phyloP scores from a whole-genome alignment of 1,140 invertebrate species.

The Drosophila punjabiensis region DNA sequence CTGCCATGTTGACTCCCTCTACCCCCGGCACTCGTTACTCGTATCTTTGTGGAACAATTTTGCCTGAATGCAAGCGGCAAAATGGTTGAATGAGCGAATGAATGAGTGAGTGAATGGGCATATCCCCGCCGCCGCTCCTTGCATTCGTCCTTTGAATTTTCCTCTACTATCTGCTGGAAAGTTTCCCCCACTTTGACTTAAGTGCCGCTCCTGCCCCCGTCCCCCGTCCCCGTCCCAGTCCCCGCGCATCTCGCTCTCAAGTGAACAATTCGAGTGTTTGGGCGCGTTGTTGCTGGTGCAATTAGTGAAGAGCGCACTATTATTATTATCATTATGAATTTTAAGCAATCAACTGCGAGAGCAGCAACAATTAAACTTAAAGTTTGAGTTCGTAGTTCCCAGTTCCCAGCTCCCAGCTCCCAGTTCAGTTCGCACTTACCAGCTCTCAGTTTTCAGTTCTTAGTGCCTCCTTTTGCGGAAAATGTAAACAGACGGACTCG shows the following conservation, averaged over 20 bases:
- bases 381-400: slow-evolving; percentile 37
- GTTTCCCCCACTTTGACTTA: slow-evolving; percentile 54
- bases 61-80: slow-evolving; percentile 75
- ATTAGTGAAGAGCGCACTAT: slow-evolving; percentile 78
- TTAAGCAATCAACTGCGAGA: slow-evolving; percentile 74
- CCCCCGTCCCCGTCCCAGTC: no score
- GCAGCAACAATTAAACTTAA: slow-evolving; percentile 72
- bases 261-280: slow-evolving; percentile 68
- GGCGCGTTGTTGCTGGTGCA: slow-evolving; percentile 58
- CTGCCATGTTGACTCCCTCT: slow-evolving; percentile 26
- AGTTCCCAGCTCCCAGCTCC: background rate
- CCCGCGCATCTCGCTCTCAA: slow-evolving; percentile 41
- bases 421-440: background rate
- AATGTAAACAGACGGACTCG: slow-evolving; percentile 52
- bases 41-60: slow-evolving; percentile 80
- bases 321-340: slow-evolving; percentile 83
- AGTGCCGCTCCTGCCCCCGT: slow-evolving; percentile 5
- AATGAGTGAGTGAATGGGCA: slow-evolving; percentile 69
- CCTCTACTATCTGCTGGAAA: slow-evolving; percentile 55
- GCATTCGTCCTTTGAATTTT: slow-evolving; percentile 22
- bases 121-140: slow-evolving; percentile 21
- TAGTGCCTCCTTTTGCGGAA: background rate
- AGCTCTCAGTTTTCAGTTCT: background rate
- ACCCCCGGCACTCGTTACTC: slow-evolving; percentile 52
- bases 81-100: slow-evolving; percentile 72